Base-by-base conservation (phyloP, 2,888 invertebrate species). In the Orthosia gothica region DNA sequence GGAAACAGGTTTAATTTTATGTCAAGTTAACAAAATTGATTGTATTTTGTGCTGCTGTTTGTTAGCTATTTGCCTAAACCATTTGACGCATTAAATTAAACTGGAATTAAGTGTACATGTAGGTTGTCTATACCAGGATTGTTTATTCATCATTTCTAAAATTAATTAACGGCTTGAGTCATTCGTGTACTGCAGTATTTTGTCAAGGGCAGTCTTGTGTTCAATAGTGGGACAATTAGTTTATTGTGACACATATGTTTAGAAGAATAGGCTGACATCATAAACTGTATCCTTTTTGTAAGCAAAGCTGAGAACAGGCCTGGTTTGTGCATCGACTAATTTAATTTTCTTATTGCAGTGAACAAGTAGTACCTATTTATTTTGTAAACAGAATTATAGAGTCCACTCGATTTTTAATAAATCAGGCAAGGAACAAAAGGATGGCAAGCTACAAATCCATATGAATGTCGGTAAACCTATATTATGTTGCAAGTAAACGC, bases 161-260 rank as follows among this genome's bases (percentile, higher is more conserved):
- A 76, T 76, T 79, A 81, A 77, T 70, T 57, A 73, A 49, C 16
- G 1, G 20, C 16, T 47, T 71, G 84, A 74, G 47, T 83, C 72
- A 83, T 78, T 59, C 9, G 23, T 59, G 58, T 65, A 59, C 47
- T 73, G 73, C 50, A 58, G 52, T 68, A 65, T 69, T 61, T 62
- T 69, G 66, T 69, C 81, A 81, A 83, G 68, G 66, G 23, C 81
- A 47, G 58, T 26, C 61, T 69, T 50, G 69, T 64, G 55, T 66
- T 82, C 32, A 61, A 40, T 61, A 54, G 40, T 50, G 26, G 18
- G 26, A 81, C 79, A 74, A 57, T 82, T 61, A n/a, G 69, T 67
- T 74, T 63, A 78, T 74, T 70, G 50, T 73, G 72, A 77, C 66
- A 72, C 68, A 76, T 80, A 55, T 50, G 20, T 47, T 49, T n/a